Percentiles rank a stretch among this genome's conserved stretches.
Conservation (phyloP, 1,140 invertebrate species). For the Phenacoccus solenopsis region DNA sequence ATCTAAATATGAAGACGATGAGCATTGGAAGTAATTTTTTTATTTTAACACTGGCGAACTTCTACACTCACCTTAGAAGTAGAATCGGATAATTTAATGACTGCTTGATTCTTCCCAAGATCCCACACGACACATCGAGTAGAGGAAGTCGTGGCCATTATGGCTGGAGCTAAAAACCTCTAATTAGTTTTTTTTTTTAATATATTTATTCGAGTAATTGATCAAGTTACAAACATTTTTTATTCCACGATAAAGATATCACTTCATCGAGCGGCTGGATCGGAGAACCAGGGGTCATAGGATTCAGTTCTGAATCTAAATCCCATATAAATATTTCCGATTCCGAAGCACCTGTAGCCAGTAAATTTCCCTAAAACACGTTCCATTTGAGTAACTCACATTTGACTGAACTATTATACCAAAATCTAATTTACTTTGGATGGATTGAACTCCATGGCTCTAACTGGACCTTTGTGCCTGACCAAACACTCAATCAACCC, state of each 20-base stretch:
- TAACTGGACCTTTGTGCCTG: constrained; percentile 75
- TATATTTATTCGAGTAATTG: background rate
- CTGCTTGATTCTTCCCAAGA: constrained; percentile 86
- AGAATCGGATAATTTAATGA: constrained; percentile 75
- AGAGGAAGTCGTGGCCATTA: constrained; percentile 85
- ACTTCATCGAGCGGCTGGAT: constrained; percentile 80
- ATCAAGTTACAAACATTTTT: constrained; percentile 45
- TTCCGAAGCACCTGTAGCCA: constrained; percentile 80
- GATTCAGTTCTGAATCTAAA: constrained; percentile 71
- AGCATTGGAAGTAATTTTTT: too few relatives aligned
- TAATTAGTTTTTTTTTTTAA: background rate
- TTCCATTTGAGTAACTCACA: background rate
- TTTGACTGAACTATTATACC: too few relatives aligned
- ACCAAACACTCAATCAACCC: constrained; percentile 57
- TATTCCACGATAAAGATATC: constrained; percentile 82
- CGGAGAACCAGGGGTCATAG: constrained; percentile 81
- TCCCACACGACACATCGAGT: constrained; percentile 91
- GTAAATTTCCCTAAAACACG: constrained; percentile 56
- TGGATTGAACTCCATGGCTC: constrained; percentile 81
- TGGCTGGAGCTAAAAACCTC: constrained; percentile 63
- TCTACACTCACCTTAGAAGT: constrained; percentile 48
- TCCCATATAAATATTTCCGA: constrained; percentile 97
- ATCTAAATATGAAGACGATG: constrained; percentile 43
- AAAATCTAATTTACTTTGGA: too few relatives aligned
- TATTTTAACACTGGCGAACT: too few relatives aligned